Conservation (phyloP, 2,888 invertebrate genomes). For the Strigamia transsilvanica region DNA sequence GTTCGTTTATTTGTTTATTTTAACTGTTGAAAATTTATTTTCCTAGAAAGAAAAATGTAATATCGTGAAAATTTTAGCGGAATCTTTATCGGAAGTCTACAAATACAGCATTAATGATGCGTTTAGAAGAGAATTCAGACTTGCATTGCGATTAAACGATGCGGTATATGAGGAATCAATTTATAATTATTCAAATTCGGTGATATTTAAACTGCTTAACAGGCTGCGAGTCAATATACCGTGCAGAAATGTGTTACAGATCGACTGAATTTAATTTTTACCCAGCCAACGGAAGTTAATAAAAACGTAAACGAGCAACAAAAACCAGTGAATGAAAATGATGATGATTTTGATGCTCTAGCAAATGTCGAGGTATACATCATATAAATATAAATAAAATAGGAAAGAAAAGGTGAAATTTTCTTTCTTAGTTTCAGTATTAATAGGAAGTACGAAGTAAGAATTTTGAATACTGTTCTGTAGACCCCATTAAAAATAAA, state of each 20-base stretch:
- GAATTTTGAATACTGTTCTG: too few species aligned
- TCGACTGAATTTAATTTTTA: neutral
- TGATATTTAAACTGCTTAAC: neutral
- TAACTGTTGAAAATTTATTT: too few species aligned
- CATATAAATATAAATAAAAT: neutral
- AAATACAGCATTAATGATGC: neutral
- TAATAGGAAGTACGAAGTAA: neutral
- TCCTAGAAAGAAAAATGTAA: neutral
- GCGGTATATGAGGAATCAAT: neutral
- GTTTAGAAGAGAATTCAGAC: neutral
- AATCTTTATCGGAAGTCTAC: neutral
- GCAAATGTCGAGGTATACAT: neutral
- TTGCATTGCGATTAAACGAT: neutral
- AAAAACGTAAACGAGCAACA: neutral
- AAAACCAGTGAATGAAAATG: neutral
- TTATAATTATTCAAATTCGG: too few species aligned
- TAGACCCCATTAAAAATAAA: too few species aligned
- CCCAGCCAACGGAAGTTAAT: neutral
- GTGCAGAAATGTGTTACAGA: neutral
- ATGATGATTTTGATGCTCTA: neutral
- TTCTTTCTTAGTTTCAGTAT: neutral
- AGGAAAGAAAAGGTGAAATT: neutral
- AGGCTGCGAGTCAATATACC: neutral
- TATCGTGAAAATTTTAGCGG: neutral
- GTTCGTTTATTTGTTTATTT: too few species aligned